phyloP scores from a whole-genome alignment of 2,888 invertebrate species.

The Chloroclysta siterata region DNA sequence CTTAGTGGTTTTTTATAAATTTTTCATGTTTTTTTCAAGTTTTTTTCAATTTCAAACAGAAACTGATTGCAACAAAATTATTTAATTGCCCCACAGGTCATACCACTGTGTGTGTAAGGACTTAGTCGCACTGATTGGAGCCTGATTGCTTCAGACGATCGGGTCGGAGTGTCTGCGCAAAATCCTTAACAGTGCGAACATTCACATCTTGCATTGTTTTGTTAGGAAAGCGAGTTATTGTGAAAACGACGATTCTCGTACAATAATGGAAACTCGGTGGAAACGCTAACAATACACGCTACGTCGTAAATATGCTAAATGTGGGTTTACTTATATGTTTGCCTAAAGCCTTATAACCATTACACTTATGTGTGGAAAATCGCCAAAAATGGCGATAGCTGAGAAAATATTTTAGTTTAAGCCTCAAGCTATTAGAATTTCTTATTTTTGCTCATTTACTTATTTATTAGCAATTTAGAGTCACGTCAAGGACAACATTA shows the following conservation, averaged over 20 bases:
- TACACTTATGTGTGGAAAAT: conserved; percentile 9
- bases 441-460: no score
- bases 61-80: no score
- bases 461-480: no score
- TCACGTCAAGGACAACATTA: no score
- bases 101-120: neutral
- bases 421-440: no score
- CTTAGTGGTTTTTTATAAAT: no score
- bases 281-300: conserved; percentile 45
- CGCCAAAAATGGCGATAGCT: conserved; percentile 3
- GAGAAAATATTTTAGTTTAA: conserved; percentile 2
- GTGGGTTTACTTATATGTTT: conserved; percentile 31
- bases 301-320: conserved; percentile 48
- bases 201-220: conserved; percentile 54
- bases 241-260: conserved; percentile 40
- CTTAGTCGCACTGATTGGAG: neutral
- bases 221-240: conserved; percentile 43
- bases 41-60: no score
- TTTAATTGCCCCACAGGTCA: no score
- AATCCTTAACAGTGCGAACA: conserved; percentile 25
- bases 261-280: conserved; percentile 49
- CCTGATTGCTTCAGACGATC: conserved; percentile 7
- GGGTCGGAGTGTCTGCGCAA: conserved; percentile 16
- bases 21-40: no score
- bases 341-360: conserved; percentile 20